phyloP scores from a whole-genome alignment of 2,888 invertebrate species.

The Encarsia formosa region DNA sequence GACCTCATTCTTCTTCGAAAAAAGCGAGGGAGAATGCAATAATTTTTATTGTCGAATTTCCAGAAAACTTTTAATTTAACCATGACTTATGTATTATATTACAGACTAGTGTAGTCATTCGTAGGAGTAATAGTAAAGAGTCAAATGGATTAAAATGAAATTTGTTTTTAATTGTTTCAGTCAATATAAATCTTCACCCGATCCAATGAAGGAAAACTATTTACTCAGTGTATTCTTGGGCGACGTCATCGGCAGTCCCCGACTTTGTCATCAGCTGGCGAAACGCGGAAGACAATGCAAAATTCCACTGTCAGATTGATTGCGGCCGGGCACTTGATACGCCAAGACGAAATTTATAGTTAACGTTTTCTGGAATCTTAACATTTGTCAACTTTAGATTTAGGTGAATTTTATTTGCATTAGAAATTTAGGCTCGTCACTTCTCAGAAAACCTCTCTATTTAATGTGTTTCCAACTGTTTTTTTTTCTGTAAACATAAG shows the following conservation, averaged over 20 bases:
- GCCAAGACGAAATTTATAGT: conserved; percentile 9
- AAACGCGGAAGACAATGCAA: conserved; percentile 61
- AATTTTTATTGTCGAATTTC: no score
- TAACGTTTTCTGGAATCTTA: conserved; percentile 6
- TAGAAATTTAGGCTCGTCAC: no score
- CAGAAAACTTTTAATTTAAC: no score
- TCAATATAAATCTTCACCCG: conserved; percentile 72
- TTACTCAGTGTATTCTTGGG: conserved; percentile 81
- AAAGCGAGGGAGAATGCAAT: no score
- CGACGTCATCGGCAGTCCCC: conserved; percentile 77
- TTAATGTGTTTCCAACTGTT: no score
- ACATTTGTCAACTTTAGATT: conserved; percentile 6
- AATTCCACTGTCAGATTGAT: conserved; percentile 27
- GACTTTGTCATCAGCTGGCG: conserved; percentile 74
- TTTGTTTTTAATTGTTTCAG: conserved; percentile 54
- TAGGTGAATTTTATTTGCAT: background rate
- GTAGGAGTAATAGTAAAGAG: no score
- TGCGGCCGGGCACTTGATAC: background rate
- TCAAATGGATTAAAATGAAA: no score
- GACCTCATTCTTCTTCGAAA: no score
- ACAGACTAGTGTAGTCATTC: no score
- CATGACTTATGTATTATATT: no score
- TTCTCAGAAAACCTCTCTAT: no score
- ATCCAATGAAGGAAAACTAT: conserved; percentile 68
- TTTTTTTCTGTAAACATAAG: no score